These are phyloP conservation scores for Cheilosia soror DNA, from an alignment of 2,888 invertebrate genomes.

Conservation along the genomic window DNA sequence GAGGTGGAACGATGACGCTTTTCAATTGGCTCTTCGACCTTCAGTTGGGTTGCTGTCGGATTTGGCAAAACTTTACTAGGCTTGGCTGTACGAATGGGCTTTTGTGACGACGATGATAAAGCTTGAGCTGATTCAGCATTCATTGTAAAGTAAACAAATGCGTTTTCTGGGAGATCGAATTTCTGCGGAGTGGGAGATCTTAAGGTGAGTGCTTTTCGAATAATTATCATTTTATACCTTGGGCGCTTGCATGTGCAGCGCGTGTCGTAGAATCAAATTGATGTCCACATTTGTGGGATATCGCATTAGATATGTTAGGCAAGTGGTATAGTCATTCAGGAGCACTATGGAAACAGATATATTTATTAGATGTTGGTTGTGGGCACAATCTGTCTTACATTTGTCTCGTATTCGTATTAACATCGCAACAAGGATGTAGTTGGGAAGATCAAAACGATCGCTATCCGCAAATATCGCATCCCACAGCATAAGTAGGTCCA, in stretches of 20 bases:
- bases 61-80: conserved; percentile 37
- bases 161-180: conserved; percentile 81
- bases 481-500: conserved; percentile 91
- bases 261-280: conserved; percentile 86
- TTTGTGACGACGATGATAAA: conserved; percentile 15
- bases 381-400: conserved; percentile 85
- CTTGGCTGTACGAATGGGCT: conserved; percentile 13
- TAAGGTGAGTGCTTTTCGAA: not conserved
- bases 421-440: conserved; percentile 91
- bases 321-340: conserved; percentile 87
- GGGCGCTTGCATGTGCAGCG: conserved; percentile 85
- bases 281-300: conserved; percentile 88
- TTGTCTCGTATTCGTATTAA: conserved; percentile 88
- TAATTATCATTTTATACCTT: conserved; percentile 78
- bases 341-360: conserved; percentile 84
- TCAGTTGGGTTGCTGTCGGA: conserved; percentile 2
- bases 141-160: conserved; percentile 80
- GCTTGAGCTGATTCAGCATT: conserved; percentile 52
- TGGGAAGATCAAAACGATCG: conserved; percentile 85
- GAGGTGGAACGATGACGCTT: conserved; percentile 57
- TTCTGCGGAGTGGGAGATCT: conserved; percentile 72
- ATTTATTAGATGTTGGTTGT: not conserved
- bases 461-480: conserved; percentile 92
- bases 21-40: conserved; percentile 22
- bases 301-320: conserved; percentile 88